These are phyloP conservation scores for Cephus pygmeus DNA, from an alignment of 2,888 invertebrate species.

Conservation along the genomic window DNA sequence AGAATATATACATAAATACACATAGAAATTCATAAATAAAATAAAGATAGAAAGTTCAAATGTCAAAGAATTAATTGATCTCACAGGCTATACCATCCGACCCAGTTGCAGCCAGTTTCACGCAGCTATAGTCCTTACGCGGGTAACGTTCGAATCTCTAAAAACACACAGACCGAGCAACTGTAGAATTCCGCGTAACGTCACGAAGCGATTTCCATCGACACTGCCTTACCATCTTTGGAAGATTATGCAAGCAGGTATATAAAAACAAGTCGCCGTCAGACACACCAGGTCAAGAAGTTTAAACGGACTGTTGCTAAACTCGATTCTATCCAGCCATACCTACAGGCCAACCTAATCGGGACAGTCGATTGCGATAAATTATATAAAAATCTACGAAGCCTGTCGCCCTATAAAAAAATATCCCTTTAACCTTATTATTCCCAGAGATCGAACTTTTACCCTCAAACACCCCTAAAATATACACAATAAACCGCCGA, in stretches of 20 bases:
- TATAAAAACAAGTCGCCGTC: conserved; percentile 30
- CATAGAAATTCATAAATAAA: background rate
- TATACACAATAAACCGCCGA: background rate
- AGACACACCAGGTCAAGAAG: background rate
- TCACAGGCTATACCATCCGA: background rate
- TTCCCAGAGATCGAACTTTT: background rate
- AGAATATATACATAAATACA: background rate
- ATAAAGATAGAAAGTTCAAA: background rate
- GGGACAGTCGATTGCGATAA: background rate
- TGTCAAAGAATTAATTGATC: background rate
- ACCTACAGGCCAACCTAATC: background rate
- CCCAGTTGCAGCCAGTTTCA: background rate
- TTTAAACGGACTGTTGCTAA: background rate
- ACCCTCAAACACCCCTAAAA: background rate
- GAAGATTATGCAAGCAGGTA: conserved; percentile 44
- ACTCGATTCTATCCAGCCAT: background rate
- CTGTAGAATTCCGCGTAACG: background rate
- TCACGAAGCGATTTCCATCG: background rate
- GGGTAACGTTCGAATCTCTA: background rate
- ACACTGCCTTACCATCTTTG: conserved; percentile 34
- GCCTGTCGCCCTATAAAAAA: background rate
- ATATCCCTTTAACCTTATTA: background rate
- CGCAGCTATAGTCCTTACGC: background rate
- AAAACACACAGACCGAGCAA: background rate
- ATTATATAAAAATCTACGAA: background rate